Base-by-base conservation (phyloP, 1,140 invertebrate species). In the Drusus annulatus region DNA sequence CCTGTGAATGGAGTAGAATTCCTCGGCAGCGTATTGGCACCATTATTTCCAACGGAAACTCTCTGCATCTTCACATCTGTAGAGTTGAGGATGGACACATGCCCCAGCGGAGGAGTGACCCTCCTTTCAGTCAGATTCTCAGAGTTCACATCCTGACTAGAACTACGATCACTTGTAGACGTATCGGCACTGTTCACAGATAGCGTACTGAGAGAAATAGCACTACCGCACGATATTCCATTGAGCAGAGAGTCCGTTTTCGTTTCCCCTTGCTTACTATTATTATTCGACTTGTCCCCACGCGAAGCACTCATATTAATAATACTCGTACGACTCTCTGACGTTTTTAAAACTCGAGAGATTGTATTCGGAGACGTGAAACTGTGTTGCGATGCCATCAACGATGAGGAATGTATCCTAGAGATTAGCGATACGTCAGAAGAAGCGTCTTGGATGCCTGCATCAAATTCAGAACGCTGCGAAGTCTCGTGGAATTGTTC, bases 111-210 rank as follows among this genome's bases (percentile, higher is more conserved):
- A 10, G 89, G 88, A 45, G 87, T 88, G 10, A 89, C 86, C 0
- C 88, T 62, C 13, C 88, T 65, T 85, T 90, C 89, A 5, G 89
- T 89, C 71, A 89, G 86, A 58, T 87, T 89, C 74, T 90, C 89
- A 7, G 87, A 89, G 83, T 89, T 89, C 15, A 89, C 87, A 45
- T 90, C 89, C 84, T 90, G 89, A 58, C 86, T 88, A 16, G 88
- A 90, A 65, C 88, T 89, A 78, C 86, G 85, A 25, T 88, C 89
- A 0, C 88, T 89, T 16, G 85, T 87, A 2, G 88, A 89, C 0
- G 86, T 89, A 80, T 88, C 88, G 5, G 85, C 86, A 56, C 86
- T 88, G 78, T 89, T 90, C 76, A 90, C 87, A 0, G 88, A 89
- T 23, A 90, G 73, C 21, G 88, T 90, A 62, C 87, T 89, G 15